Evolutionary conservation across 2,888 invertebrate genomes (phyloP).

Genomic region (Epinotia ramella): DNA sequence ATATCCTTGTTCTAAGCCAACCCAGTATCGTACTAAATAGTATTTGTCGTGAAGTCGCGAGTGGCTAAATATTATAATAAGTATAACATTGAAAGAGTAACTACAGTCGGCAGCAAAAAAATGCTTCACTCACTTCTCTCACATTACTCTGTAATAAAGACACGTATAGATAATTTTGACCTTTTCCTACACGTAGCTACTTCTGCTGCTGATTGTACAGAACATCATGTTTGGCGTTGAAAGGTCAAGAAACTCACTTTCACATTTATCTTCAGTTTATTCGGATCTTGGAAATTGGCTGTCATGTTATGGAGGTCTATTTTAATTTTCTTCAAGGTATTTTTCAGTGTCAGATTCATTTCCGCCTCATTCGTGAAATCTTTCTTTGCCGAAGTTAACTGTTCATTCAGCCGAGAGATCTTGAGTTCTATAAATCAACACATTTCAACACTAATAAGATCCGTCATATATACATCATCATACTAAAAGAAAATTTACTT

Average conservation of each 20-base stretch:
- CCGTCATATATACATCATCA: background rate
- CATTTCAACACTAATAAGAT: background rate
- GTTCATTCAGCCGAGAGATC: conserved; percentile 91
- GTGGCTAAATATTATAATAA: too few relatives aligned
- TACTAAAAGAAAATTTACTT: background rate
- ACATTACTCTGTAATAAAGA: too few relatives aligned
- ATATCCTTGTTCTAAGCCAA: too few relatives aligned
- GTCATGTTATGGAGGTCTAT: conserved; percentile 93
- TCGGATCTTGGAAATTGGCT: conserved; percentile 91
- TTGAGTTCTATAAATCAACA: conserved; percentile 86
- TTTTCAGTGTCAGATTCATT: conserved; percentile 86
- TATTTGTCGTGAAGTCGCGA: too few relatives aligned
- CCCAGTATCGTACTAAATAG: too few relatives aligned
- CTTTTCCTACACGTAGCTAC: too few relatives aligned
- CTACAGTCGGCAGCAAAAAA: too few relatives aligned
- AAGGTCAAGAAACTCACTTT: conserved; percentile 69
- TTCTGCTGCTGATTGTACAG: too few relatives aligned
- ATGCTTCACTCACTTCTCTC: too few relatives aligned
- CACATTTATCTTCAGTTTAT: conserved; percentile 83
- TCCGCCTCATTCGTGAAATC: conserved; percentile 89
- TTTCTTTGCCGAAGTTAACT: conserved; percentile 89
- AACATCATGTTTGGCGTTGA: too few relatives aligned
- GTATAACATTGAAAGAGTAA: too few relatives aligned
- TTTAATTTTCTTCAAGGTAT: conserved; percentile 90
- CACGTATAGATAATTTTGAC: too few relatives aligned